Evolutionary conservation across 2,888 invertebrate species (phyloP).

Genomic region (Pammene aurita): DNA sequence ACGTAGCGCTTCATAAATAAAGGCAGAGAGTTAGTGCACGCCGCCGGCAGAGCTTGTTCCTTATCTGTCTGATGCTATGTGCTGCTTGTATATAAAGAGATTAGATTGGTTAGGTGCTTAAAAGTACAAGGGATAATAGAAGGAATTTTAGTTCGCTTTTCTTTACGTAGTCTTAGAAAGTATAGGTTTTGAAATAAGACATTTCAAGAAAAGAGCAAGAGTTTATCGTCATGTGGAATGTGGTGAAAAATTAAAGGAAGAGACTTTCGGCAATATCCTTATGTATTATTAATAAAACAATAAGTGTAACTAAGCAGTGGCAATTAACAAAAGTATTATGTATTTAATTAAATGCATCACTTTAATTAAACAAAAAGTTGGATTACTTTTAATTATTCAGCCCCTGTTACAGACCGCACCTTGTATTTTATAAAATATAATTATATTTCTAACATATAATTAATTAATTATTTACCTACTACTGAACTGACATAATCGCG

Average conservation of each 20-base stretch:
- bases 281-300: too few relatives aligned
- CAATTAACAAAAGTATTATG: too few relatives aligned
- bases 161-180: not conserved
- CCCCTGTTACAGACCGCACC: not conserved
- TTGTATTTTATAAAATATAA: not conserved
- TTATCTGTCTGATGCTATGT: constrained; percentile 69
- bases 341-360: too few relatives aligned
- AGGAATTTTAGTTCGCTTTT: not conserved
- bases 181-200: too few relatives aligned
- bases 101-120: constrained; percentile 51
- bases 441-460: not conserved
- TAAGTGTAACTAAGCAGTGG: too few relatives aligned
- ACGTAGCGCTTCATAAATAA: constrained; percentile 78
- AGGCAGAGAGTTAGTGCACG: constrained; percentile 70
- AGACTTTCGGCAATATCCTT: too few relatives aligned
- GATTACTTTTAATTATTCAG: not conserved
- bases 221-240: too few relatives aligned
- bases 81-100: constrained; percentile 56
- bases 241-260: too few relatives aligned
- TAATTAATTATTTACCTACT: not conserved
- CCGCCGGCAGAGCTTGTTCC: constrained; percentile 68
- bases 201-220: too few relatives aligned
- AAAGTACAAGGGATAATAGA: constrained; percentile 5
- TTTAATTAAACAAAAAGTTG: not conserved
- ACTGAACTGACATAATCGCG: too few relatives aligned